Evolutionary conservation across 2,113 vertebrate genomes (phyloP).

Genomic region (Ariopsis seemanni): DNA sequence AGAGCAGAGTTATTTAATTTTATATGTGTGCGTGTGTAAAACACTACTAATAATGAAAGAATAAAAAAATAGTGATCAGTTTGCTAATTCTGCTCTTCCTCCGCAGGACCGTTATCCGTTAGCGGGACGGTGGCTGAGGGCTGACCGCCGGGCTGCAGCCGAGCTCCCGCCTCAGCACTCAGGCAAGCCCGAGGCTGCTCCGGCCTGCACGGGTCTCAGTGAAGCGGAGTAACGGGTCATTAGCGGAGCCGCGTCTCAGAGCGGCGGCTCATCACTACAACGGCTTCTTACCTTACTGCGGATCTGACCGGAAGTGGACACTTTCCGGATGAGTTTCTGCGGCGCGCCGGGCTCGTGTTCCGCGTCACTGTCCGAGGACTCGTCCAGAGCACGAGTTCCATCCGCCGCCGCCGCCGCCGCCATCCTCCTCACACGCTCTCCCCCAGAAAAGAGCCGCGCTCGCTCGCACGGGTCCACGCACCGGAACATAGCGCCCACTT

Average conservation of each 20-base stretch:
- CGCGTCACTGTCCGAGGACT: slow-evolving; percentile 93
- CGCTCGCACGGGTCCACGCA: neutral
- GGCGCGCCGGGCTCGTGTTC: slow-evolving; percentile 89
- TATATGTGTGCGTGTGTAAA: no score
- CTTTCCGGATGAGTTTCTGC: slow-evolving; percentile 94
- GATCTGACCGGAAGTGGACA: slow-evolving; percentile 94
- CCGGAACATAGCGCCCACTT: slow-evolving; percentile 25
- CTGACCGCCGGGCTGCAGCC: slow-evolving; percentile 11
- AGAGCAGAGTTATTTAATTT: neutral
- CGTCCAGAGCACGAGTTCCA: slow-evolving; percentile 77
- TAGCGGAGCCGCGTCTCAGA: neutral
- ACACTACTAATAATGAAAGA: no score
- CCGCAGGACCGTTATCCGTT: slow-evolving; percentile 37
- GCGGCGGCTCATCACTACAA: neutral
- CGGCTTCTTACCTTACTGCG: slow-evolving; percentile 83
- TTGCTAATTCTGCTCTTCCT: neutral
- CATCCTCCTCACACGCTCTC: slow-evolving; percentile 60
- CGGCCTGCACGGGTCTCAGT: slow-evolving; percentile 15
- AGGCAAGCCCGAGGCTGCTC: slow-evolving; percentile 41
- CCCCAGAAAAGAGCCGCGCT: neutral
- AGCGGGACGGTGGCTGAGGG: no score
- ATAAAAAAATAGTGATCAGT: neutral
- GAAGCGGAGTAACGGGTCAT: slow-evolving; percentile 7
- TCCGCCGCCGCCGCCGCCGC: slow-evolving; percentile 75
- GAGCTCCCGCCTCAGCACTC: neutral